phyloP scores from a whole-genome alignment of 2,888 invertebrate species.

The Entomobrya multifasciata region DNA sequence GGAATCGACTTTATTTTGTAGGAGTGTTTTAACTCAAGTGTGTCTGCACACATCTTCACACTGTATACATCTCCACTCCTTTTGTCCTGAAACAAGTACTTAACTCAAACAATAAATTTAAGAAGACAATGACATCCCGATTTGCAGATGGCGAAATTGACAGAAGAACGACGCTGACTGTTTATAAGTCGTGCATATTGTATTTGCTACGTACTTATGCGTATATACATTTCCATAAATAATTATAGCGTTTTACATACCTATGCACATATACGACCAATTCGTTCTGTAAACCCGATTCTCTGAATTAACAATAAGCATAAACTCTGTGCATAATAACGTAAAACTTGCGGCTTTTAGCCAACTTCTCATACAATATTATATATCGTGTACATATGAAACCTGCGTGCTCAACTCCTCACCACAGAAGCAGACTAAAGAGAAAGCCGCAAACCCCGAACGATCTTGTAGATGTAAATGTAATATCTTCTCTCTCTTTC shows the following conservation, averaged over 20 bases:
- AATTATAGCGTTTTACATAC: not conserved
- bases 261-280: not conserved
- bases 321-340: conserved; percentile 59
- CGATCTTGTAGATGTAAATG: conserved; percentile 7
- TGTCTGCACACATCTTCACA: not conserved
- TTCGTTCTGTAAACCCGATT: not conserved
- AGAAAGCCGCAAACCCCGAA: conserved; percentile 73
- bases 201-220: not conserved
- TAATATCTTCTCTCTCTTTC: not conserved
- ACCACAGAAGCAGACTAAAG: conserved; percentile 63
- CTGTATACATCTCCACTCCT: not conserved
- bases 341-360: conserved; percentile 59
- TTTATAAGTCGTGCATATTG: not conserved
- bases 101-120: conserved; percentile 30
- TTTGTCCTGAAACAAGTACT: not conserved
- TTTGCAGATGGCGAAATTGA: conserved; percentile 48
- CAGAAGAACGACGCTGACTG: conserved; percentile 2
- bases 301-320: conserved; percentile 38
- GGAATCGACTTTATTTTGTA: not conserved
- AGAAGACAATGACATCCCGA: conserved; percentile 36
- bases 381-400: not conserved
- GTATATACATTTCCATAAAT: too few species aligned
- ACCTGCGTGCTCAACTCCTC: conserved; percentile 61
- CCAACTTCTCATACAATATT: conserved; percentile 44
- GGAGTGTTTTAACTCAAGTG: not conserved